A percentile compares a stretch with the other conserved stretches of the same genome.
Evolutionary conservation across 2,113 vertebrate genomes (phyloP).

Genomic region (Paedocypris sp.): DNA sequence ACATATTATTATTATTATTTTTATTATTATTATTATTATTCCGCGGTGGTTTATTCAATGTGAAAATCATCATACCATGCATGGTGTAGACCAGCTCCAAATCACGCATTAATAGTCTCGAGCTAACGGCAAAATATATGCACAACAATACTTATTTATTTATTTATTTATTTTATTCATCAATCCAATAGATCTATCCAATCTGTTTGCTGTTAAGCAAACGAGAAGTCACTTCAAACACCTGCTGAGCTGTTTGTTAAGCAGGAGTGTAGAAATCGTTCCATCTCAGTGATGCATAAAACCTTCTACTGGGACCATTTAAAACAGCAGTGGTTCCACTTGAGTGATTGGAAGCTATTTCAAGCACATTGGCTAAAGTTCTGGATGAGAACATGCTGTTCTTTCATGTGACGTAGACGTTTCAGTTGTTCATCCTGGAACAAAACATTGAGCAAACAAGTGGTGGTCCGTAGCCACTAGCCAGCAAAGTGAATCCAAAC

Average conservation of each 20-base stretch:
- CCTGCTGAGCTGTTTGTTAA: not conserved
- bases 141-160: no score
- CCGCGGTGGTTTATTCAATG: no score
- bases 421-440: not conserved
- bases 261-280: not conserved
- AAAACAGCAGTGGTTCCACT: not conserved
- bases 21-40: no score
- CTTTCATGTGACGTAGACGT: not conserved
- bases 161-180: no score
- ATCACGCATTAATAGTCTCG: no score
- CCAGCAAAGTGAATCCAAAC: no score
- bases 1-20: no score
- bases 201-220: not conserved
- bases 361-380: not conserved
- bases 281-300: not conserved
- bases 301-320: not conserved
- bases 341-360: not conserved
- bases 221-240: not conserved
- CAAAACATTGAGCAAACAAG: constrained; percentile 2
- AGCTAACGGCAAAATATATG: no score
- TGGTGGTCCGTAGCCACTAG: no score
- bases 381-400: not conserved
- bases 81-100: no score
- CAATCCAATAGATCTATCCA: no score
- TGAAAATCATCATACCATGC: no score